Conservation (phyloP, 2,888 invertebrate genomes). For the Seira ritae region DNA sequence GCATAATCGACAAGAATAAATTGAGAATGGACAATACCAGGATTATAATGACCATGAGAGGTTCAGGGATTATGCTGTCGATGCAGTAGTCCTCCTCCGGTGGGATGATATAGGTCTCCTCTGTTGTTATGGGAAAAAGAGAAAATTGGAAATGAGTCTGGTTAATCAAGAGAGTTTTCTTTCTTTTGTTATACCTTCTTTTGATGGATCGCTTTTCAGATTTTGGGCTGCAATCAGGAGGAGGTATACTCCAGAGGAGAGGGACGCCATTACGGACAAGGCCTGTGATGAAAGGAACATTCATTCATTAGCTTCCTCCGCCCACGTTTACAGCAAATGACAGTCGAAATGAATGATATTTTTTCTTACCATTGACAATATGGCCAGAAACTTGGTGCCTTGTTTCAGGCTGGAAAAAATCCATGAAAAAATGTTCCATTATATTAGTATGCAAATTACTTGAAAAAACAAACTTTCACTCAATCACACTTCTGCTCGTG, state of each 20-base stretch:
- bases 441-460: not conserved
- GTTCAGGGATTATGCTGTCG: constrained; percentile 46
- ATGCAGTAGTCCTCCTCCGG: constrained; percentile 34
- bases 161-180: not conserved
- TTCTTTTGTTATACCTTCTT: constrained; percentile 9
- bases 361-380: constrained; percentile 56
- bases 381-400: constrained; percentile 61
- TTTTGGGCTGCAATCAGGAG: constrained; percentile 17
- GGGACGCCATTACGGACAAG: constrained; percentile 36
- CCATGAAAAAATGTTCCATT: not conserved
- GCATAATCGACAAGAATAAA: constrained; percentile 56
- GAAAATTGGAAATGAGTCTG: not conserved
- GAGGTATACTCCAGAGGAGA: constrained; percentile 16
- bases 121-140: constrained; percentile 19
- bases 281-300: constrained; percentile 27
- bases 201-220: constrained; percentile 21
- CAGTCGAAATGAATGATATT: no score
- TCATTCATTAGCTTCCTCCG: not conserved
- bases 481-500: no score
- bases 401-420: constrained; percentile 47
- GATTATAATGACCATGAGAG: constrained; percentile 43
- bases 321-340: not conserved
- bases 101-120: not conserved
- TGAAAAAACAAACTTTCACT: not conserved
- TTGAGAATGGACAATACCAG: constrained; percentile 47